Percentiles rank a stretch among this genome's conserved stretches.
These are phyloP conservation scores for Dasypus novemcinctus DNA, from an alignment of 2,113 vertebrate species.

Conservation along the genomic window DNA sequence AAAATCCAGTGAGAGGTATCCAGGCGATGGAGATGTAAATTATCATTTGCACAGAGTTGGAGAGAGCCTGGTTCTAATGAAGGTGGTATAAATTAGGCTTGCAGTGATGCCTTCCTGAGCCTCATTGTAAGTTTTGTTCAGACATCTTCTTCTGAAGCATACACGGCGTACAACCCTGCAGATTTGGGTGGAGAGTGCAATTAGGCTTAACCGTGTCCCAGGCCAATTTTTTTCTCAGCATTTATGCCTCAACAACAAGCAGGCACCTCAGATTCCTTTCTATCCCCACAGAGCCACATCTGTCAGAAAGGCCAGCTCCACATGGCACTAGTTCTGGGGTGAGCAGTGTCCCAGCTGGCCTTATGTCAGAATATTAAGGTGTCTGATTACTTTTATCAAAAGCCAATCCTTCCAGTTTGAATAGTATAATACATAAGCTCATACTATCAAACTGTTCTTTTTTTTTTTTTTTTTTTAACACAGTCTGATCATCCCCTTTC, in stretches of 20 bases:
- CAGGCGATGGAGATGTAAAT: constrained; percentile 70
- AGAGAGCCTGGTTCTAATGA: constrained; percentile 63
- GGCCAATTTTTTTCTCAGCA: neutral
- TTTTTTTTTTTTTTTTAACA: no score
- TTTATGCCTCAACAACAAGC: neutral
- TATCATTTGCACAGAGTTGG: constrained; percentile 38
- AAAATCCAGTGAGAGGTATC: constrained; percentile 61
- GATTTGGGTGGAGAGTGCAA: neutral
- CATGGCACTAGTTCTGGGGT: neutral
- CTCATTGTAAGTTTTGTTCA: constrained; percentile 28
- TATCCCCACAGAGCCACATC: no score
- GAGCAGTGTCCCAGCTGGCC: neutral
- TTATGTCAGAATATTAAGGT: neutral
- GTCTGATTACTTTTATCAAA: neutral
- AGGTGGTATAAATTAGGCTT: constrained; percentile 61
- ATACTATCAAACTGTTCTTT: neutral
- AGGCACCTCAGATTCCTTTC: neutral
- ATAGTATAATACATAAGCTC: neutral
- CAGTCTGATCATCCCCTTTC: neutral
- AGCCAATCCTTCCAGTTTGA: neutral
- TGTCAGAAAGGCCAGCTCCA: neutral
- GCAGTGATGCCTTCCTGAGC: constrained; percentile 21
- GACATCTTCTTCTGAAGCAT: neutral
- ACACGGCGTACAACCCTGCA: no score
- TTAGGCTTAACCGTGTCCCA: neutral